A percentile compares a stretch with the other conserved stretches of the same genome.
phyloP scores from a whole-genome alignment of 2,797 vertebrate genomes.

The Rhadinocentrus ornatus region DNA sequence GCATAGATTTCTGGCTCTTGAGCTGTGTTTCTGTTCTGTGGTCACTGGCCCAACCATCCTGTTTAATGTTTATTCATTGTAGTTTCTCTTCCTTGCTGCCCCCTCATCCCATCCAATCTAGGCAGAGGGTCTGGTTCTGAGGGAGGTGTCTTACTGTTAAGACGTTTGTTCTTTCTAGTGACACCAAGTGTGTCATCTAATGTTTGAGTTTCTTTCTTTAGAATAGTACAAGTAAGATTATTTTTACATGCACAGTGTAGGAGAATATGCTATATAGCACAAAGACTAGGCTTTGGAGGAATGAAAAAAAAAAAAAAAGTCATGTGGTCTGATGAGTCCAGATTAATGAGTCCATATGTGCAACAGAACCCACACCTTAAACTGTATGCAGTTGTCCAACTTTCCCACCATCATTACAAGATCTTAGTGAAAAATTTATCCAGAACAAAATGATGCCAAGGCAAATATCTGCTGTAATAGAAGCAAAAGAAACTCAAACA shows the following conservation, averaged over 20 bases:
- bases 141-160: not conserved
- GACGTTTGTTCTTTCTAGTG: not conserved
- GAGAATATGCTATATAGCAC: not conserved
- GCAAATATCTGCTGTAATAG: not conserved
- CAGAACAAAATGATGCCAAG: not conserved
- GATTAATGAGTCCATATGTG: not conserved
- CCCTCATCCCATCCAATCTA: not conserved
- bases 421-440: not conserved
- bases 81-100: not conserved
- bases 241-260: not conserved
- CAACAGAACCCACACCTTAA: not conserved
- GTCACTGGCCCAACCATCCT: not conserved
- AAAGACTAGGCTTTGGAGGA: not conserved
- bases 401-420: not conserved
- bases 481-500: not conserved
- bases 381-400: not conserved
- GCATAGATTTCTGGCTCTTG: not conserved
- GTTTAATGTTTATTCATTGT: not conserved
- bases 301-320: not conserved
- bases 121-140: not conserved
- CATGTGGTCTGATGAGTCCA: not conserved
- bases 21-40: not conserved
- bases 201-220: not conserved
- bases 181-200: not conserved
- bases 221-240: not conserved